Percentiles rank a stretch among this genome's conserved stretches.
phyloP scores from a whole-genome alignment of 2,797 vertebrate genomes.

The Chiroxiphia lanceolata region DNA sequence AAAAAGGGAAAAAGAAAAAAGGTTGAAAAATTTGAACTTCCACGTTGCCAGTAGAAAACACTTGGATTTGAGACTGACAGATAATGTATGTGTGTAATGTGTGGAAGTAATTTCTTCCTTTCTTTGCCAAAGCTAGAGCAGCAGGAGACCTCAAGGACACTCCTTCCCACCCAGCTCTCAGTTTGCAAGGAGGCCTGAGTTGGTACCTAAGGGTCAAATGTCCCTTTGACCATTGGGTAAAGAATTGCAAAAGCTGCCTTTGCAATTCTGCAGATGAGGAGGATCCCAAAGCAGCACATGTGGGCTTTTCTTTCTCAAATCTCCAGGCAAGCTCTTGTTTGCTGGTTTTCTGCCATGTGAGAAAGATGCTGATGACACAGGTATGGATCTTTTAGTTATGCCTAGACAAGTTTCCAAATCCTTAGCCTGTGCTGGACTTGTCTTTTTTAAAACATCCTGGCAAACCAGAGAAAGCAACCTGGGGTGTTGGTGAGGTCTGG shows the following conservation, averaged over 20 bases:
- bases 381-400: background rate
- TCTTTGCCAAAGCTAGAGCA: background rate
- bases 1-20: background rate
- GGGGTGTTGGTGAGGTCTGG: background rate
- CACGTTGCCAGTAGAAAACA: background rate
- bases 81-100: background rate
- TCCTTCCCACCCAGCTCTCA: rapidly evolving
- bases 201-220: background rate
- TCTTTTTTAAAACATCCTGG: background rate
- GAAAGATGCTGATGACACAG: background rate
- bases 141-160: background rate
- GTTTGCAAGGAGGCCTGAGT: rapidly evolving
- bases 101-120: background rate
- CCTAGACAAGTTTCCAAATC: background rate
- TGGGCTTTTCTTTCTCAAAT: background rate
- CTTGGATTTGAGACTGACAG: background rate
- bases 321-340: background rate
- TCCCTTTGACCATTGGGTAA: background rate
- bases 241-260: background rate
- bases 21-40: background rate
- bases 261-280: background rate
- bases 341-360: background rate
- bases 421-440: background rate
- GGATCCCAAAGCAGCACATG: background rate
- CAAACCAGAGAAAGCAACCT: background rate